Conservation (phyloP, 2,797 vertebrate species). For the Clarias laeviceps region DNA sequence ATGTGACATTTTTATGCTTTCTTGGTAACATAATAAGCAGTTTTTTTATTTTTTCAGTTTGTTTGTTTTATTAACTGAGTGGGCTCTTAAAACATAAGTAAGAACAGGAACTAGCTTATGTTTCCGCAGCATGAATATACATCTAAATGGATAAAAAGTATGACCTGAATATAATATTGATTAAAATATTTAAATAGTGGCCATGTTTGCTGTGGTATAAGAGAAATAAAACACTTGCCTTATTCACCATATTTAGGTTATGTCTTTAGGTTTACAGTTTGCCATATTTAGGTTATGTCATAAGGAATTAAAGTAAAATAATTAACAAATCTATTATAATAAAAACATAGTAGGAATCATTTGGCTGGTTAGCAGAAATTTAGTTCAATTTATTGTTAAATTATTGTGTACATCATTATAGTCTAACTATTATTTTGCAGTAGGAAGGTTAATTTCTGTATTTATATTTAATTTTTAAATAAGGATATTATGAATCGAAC, state of each 20-base stretch:
- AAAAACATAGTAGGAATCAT: neutral
- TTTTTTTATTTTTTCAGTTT: too few relatives aligned
- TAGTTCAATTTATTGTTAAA: neutral
- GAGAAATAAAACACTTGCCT: neutral
- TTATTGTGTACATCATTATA: neutral
- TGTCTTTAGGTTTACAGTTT: too few relatives aligned
- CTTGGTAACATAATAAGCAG: neutral
- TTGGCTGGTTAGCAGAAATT: neutral
- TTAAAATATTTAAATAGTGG: neutral
- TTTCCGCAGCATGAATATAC: neutral
- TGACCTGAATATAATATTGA: neutral
- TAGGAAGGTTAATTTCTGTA: neutral
- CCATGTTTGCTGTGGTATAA: neutral
- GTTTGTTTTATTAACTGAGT: neutral
- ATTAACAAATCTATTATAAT: neutral
- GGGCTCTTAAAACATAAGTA: neutral
- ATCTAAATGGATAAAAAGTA: neutral
- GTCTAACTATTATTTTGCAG: neutral
- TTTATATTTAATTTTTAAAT: neutral
- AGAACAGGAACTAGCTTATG: neutral
- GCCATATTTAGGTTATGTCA: neutral
- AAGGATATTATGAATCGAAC: neutral
- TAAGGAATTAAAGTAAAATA: neutral
- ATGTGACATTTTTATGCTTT: neutral
- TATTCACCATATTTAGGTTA: too few relatives aligned